Evolutionary conservation across 2,888 invertebrate species (phyloP).

Genomic region (Temnothorax rugatulus): DNA sequence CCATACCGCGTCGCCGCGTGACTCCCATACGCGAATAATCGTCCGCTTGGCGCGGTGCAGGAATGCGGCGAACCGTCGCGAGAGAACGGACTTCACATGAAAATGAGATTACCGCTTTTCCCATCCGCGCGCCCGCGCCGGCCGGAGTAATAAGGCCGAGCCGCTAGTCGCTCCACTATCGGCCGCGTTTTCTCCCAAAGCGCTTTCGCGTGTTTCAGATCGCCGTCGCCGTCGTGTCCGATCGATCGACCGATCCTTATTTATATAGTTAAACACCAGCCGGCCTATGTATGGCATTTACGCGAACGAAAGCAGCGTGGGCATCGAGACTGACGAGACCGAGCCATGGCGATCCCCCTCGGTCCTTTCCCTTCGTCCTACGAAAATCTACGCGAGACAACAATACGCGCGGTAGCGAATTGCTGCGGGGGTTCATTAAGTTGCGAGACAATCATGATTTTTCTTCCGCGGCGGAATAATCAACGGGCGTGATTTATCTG

Average conservation of each 20-base stretch:
- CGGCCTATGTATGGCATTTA: conserved; percentile 60
- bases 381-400: neutral
- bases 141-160: conserved; percentile 73
- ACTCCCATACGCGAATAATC: conserved; percentile 66
- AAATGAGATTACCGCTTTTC: conserved; percentile 77
- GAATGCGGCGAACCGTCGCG: conserved; percentile 69
- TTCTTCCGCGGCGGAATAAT: conserved; percentile 17
- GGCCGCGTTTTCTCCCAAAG: conserved; percentile 74
- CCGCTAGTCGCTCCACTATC: conserved; percentile 78
- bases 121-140: conserved; percentile 64
- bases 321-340: conserved; percentile 35
- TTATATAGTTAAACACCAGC: conserved; percentile 55
- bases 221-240: conserved; percentile 15
- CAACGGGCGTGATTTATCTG: conserved; percentile 34
- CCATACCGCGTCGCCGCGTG: conserved; percentile 62
- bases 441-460: conserved; percentile 31
- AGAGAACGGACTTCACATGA: conserved; percentile 73
- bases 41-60: conserved; percentile 59
- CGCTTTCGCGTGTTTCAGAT: conserved; percentile 69
- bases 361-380: conserved; percentile 6
- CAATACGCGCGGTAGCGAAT: neutral
- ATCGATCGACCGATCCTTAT: conserved; percentile 54
- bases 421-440: neutral
- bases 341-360: neutral
- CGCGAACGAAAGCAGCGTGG: conserved; percentile 63